Percentiles rank a stretch among this genome's conserved stretches.
These are phyloP conservation scores for Stigmatopora nigra DNA, from an alignment of 2,113 vertebrate species.

Conservation along the genomic window DNA sequence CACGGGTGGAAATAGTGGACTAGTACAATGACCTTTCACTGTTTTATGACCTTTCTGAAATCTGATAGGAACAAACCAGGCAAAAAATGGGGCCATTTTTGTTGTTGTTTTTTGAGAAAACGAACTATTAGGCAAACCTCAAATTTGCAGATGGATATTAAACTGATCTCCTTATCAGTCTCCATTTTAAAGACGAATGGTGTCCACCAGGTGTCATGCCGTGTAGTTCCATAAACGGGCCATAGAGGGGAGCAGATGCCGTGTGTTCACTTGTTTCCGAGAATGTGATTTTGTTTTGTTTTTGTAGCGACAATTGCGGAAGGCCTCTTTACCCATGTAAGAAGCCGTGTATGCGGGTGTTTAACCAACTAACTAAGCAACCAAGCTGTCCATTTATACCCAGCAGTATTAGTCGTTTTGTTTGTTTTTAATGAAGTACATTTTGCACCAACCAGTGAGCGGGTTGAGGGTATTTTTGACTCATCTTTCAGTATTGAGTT, in stretches of 20 bases:
- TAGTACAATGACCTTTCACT: too few species aligned
- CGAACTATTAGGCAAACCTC: not conserved
- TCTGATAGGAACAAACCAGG: too few species aligned
- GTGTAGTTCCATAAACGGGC: slow-evolving; percentile 29
- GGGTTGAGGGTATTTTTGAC: slow-evolving; percentile 4
- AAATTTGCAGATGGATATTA: not conserved
- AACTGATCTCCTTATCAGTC: not conserved
- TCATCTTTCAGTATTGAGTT: too few species aligned
- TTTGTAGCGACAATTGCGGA: slow-evolving; percentile 50
- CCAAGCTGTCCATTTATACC: slow-evolving; percentile 13
- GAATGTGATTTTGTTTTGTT: slow-evolving; percentile 30
- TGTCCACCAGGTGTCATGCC: not conserved
- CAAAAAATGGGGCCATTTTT: too few species aligned
- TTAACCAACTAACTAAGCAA: slow-evolving; percentile 12
- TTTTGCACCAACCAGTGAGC: slow-evolving; percentile 2
- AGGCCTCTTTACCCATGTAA: slow-evolving; percentile 37
- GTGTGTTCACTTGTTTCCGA: not conserved
- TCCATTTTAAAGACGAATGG: not conserved
- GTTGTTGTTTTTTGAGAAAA: not conserved
- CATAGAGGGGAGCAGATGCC: slow-evolving; percentile 51
- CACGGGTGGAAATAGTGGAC: too few species aligned
- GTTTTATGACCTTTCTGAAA: too few species aligned
- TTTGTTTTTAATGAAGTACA: slow-evolving; percentile 1
- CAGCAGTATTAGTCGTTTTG: slow-evolving; percentile 42
- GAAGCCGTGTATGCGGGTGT: slow-evolving; percentile 18